Evolutionary conservation across 1,140 invertebrate species (phyloP), one percentile per base, ranked within the genome.

Genomic region (Drosophila rufa): DNA sequence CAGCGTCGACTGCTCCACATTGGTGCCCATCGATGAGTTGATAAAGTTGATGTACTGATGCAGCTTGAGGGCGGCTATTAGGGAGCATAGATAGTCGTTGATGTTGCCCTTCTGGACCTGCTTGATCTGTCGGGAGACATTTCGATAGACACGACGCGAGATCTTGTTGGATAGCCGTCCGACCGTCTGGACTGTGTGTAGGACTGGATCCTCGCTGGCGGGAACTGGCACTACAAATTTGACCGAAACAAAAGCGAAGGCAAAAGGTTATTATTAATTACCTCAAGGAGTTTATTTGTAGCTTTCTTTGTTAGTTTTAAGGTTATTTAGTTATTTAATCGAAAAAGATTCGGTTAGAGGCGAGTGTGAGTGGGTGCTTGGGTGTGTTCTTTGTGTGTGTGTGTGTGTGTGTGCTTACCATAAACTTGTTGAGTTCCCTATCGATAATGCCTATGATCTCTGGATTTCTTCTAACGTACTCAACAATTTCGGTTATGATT

Each of bases 141-240:
- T 94, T 64, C 94, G 89, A 93, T 96, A 96, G 43, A 96, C 94
- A 42, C 96, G 94, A 40, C 95, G 93, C 36, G 95, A 94, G 22
- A 95, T 94, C 93, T 96, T 96, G 69, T 95, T 95, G 43, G 95
- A 96, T 62, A 96, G 93, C 15, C 95, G 93, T 4, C 95, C 95
- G 30, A 96, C 95, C 0, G 95, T 96, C 93, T 96, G 95, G 38
- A 96, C 94, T 7, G 95, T 95, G 92, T 96, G 95, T 50, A 96
- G 81, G 14, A 96, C 94, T 78, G 95, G 95, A 89, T 96, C 95
- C 75, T 94, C 94, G 67, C 94, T 94, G 33, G 93, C 94, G 45
- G 94, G 93, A 76, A 95, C 93, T 76, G 95, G 94, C 75, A 89
- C 95, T 95, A 71, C 17, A 94, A 86, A 7, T 55, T 38, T 27